phyloP scores from a whole-genome alignment of 2,797 vertebrate species.

The Melanotaenia nigrans region DNA sequence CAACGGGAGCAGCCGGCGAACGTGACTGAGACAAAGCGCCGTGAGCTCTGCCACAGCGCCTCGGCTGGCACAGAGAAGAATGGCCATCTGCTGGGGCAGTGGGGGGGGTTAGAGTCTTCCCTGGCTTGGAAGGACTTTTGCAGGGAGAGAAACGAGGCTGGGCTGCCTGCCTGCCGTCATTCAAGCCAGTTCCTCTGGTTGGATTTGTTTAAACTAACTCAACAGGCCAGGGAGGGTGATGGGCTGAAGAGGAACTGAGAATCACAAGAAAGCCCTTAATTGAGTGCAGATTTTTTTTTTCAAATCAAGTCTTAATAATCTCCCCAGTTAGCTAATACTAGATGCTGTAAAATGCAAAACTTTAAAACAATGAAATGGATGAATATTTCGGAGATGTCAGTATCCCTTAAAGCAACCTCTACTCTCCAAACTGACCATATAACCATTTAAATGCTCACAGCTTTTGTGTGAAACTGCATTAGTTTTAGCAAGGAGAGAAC shows the following conservation, averaged over 20 bases:
- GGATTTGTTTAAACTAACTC: constrained; percentile 64
- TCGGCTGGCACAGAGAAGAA: constrained; percentile 57
- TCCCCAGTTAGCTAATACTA: constrained; percentile 38
- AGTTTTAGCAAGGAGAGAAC: not conserved
- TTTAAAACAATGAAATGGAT: constrained; percentile 4
- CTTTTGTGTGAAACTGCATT: not conserved
- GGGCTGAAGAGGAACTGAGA: constrained; percentile 32
- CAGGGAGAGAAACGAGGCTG: constrained; percentile 25
- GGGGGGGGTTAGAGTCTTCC: constrained; percentile 65
- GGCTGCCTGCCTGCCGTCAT: constrained; percentile 58
- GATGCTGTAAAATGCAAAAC: constrained; percentile 9
- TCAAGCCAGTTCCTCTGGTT: constrained; percentile 59
- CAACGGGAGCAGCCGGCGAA: constrained; percentile 65
- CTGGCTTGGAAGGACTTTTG: constrained; percentile 56
- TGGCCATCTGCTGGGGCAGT: constrained; percentile 75
- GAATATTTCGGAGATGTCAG: not conserved
- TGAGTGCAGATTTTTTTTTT: constrained; percentile 55
- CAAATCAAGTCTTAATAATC: constrained; percentile 45
- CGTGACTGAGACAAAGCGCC: constrained; percentile 72
- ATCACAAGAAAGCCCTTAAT: constrained; percentile 56
- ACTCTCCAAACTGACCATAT: not conserved
- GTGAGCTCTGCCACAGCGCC: constrained; percentile 58
- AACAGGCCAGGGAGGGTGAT: constrained; percentile 41
- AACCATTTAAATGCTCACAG: constrained; percentile 7
- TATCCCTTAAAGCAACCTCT: not conserved